Conservation (phyloP, 2,797 vertebrate species). For the Intellagama lesueurii region DNA sequence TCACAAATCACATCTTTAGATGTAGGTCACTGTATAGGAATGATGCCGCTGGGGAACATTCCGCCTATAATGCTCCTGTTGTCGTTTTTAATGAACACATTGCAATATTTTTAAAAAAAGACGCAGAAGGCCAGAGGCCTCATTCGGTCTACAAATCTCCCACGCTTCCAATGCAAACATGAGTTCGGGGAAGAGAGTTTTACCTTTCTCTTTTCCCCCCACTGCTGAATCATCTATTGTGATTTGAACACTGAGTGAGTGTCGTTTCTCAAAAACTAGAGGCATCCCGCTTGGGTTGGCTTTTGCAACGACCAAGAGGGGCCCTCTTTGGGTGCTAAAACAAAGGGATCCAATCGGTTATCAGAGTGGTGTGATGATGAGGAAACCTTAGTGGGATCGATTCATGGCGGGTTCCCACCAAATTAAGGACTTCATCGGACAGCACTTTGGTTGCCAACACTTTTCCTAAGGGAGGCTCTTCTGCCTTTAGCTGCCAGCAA, state of each 20-base stretch:
- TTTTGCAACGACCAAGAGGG: not conserved
- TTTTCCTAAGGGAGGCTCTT: not conserved
- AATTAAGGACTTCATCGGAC: not conserved
- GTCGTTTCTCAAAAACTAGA: not conserved
- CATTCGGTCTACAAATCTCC: not conserved
- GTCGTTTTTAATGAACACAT: not conserved
- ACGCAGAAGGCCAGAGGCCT: not conserved
- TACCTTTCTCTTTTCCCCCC: not conserved
- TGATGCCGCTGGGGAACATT: not conserved
- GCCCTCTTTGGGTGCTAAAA: not conserved
- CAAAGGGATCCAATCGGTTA: no score
- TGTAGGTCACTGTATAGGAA: not conserved
- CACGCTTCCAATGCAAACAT: not conserved
- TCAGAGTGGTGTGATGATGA: no score
- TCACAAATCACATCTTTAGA: no score
- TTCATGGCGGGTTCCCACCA: not conserved
- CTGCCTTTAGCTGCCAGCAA: not conserved
- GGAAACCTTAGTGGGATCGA: not conserved
- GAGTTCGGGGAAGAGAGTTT: not conserved
- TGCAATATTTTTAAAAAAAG: not conserved
- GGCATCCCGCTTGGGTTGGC: not conserved
- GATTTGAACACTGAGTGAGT: not conserved
- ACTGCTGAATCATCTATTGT: not conserved
- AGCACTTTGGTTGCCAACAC: not conserved
- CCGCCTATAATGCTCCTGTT: not conserved